A percentile compares a stretch with the other conserved stretches of the same genome.
These are phyloP conservation scores for Spinibarbus caldwelli DNA, from an alignment of 2,797 vertebrate species.

Conservation along the genomic window DNA sequence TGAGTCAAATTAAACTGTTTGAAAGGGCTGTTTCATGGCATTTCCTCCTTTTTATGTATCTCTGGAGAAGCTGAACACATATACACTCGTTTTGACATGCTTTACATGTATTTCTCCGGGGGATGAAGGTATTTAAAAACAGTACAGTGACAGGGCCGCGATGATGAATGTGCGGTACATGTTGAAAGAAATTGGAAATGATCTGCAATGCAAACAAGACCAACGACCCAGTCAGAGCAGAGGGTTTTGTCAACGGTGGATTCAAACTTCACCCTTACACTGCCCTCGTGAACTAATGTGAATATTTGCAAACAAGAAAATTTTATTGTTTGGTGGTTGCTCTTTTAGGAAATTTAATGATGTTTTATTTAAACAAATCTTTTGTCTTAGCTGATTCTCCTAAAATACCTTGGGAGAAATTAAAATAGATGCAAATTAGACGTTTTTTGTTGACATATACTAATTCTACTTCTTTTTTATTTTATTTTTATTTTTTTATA, in stretches of 20 bases:
- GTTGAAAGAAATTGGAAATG: slow-evolving; percentile 74
- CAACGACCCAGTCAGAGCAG: slow-evolving; percentile 34
- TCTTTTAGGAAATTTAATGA: neutral
- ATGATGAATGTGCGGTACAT: slow-evolving; percentile 71
- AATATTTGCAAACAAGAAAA: slow-evolving; percentile 21
- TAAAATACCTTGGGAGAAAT: neutral
- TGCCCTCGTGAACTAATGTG: slow-evolving; percentile 11
- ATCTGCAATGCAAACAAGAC: slow-evolving; percentile 73
- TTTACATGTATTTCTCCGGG: slow-evolving; percentile 72
- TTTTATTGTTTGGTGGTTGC: neutral
- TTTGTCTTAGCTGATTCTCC: neutral
- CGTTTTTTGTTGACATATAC: neutral
- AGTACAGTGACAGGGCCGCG: slow-evolving; percentile 66
- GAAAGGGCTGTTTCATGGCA: slow-evolving; percentile 61
- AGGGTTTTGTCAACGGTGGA: slow-evolving; percentile 22
- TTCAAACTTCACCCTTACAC: slow-evolving; percentile 32
- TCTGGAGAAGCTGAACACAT: slow-evolving; percentile 72
- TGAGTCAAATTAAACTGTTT: slow-evolving; percentile 59
- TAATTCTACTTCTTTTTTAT: no score
- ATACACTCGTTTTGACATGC: slow-evolving; percentile 74
- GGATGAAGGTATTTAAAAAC: slow-evolving; percentile 65
- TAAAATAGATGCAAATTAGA: neutral
- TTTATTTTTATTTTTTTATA: no score
- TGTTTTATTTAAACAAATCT: neutral
- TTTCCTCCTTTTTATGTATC: slow-evolving; percentile 63